Evolutionary conservation across 2,888 invertebrate species (phyloP).

Genomic region (Torymus tubicola): DNA sequence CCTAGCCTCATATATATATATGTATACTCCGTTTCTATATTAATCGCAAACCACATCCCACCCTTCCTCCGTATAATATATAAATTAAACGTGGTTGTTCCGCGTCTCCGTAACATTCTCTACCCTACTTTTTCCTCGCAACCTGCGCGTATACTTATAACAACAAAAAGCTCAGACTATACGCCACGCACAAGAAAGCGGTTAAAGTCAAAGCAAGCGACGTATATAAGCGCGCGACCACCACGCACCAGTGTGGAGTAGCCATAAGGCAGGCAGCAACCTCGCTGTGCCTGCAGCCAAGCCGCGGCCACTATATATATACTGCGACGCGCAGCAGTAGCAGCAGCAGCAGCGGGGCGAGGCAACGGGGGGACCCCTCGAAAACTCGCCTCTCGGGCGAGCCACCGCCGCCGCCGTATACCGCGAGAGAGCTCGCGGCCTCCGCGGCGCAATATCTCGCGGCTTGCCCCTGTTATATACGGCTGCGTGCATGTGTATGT

Average conservation of each 20-base stretch:
- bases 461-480: slow-evolving; percentile 4
- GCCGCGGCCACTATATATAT: slow-evolving; percentile 1
- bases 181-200: no score
- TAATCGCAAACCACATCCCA: no score
- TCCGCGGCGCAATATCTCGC: slow-evolving; percentile 52
- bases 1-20: no score
- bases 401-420: slow-evolving; percentile 1
- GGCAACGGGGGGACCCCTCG: slow-evolving; percentile 49
- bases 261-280: slow-evolving; percentile 30
- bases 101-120: no score
- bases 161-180: no score
- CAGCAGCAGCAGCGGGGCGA: slow-evolving; percentile 4
- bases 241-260: slow-evolving; percentile 7
- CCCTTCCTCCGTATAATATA: no score
- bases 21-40: no score
- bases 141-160: no score
- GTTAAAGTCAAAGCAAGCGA: no score
- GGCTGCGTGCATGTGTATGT: not conserved
- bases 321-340: slow-evolving; percentile 15
- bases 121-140: no score
- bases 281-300: slow-evolving; percentile 5
- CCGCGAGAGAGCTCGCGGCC: slow-evolving; percentile 34
- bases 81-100: no score
- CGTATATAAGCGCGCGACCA: no score
- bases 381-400: slow-evolving; percentile 45